A percentile compares a stretch with the other conserved stretches of the same genome.
Evolutionary conservation across 2,888 invertebrate species (phyloP).

Genomic region (Drosophila fulvimacula): DNA sequence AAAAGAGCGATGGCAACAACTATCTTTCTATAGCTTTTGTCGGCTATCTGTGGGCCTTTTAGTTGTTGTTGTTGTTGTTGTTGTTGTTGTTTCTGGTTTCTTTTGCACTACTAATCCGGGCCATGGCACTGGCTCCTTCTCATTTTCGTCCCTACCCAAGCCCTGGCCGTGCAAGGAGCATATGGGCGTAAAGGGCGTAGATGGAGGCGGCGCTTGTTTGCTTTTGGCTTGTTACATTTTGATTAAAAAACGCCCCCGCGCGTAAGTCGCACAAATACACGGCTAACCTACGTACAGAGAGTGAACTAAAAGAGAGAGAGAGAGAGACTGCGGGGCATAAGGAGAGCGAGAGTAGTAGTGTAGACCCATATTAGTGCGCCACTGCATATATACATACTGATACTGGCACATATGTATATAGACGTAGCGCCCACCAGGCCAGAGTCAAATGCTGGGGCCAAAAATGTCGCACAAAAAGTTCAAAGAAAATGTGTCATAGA

Average conservation of each 20-base stretch:
- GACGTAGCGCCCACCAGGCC: slow-evolving; percentile 20
- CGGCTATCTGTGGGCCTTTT: slow-evolving; percentile 74
- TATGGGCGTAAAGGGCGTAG: slow-evolving; percentile 9
- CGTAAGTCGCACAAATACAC: slow-evolving; percentile 64
- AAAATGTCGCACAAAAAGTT: slow-evolving; percentile 65
- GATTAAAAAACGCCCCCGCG: slow-evolving; percentile 81
- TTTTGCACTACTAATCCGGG: slow-evolving; percentile 78
- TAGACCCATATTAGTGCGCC: slow-evolving; percentile 36
- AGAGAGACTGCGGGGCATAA: neutral
- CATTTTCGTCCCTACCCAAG: neutral
- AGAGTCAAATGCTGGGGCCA: slow-evolving; percentile 59
- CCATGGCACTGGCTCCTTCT: slow-evolving; percentile 50
- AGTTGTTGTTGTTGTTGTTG: slow-evolving; percentile 30
- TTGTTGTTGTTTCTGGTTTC: slow-evolving; percentile 52
- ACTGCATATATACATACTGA: slow-evolving; percentile 19
- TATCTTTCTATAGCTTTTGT: slow-evolving; percentile 73
- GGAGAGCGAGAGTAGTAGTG: slow-evolving; percentile 1
- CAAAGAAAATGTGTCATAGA: slow-evolving; percentile 42
- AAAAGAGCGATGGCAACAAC: slow-evolving; percentile 76
- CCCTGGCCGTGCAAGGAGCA: slow-evolving; percentile 22
- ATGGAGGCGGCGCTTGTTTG: slow-evolving; percentile 65
- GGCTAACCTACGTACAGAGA: slow-evolving; percentile 42
- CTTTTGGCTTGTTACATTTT: slow-evolving; percentile 80
- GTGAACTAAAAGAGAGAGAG: slow-evolving; percentile 13
- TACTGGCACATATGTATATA: slow-evolving; percentile 15